Conservation (phyloP, 2,888 invertebrate species). For the Leucozona laternaria region DNA sequence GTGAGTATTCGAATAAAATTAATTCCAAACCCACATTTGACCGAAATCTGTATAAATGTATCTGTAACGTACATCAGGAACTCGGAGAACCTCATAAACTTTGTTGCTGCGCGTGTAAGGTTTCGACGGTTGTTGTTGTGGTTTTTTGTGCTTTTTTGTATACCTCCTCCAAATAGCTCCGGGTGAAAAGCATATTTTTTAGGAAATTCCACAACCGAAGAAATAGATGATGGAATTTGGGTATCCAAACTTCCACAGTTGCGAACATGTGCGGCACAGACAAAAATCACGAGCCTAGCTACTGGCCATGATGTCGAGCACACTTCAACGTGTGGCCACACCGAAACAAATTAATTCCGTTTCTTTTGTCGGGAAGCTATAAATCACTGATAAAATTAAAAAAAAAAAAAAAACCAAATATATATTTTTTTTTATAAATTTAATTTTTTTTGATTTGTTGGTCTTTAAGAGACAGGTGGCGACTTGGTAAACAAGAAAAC, state of each 20-base stretch:
- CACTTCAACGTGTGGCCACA: slow-evolving; percentile 70
- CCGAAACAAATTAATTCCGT: slow-evolving; percentile 70
- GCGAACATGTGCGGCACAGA: slow-evolving; percentile 53
- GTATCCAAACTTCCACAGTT: slow-evolving; percentile 20
- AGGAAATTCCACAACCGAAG: slow-evolving; percentile 57
- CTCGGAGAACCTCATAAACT: slow-evolving; percentile 26
- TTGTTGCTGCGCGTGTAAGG: slow-evolving; percentile 50
- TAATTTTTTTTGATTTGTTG: neutral
- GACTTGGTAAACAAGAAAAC: slow-evolving; percentile 55
- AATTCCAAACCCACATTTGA: slow-evolving; percentile 34
- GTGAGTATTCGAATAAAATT: slow-evolving; percentile 46
- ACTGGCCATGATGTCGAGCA: slow-evolving; percentile 67
- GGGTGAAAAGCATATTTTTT: slow-evolving; percentile 61
- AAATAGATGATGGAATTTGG: slow-evolving; percentile 47
- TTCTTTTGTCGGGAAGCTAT: slow-evolving; percentile 73
- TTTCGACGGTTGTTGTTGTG: slow-evolving; percentile 14
- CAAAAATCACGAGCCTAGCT: slow-evolving; percentile 66
- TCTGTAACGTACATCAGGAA: no score
- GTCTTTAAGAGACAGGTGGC: slow-evolving; percentile 62
- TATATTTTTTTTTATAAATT: neutral
- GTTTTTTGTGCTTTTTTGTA: neutral
- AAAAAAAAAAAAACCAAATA: slow-evolving; percentile 9
- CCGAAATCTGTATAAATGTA: neutral
- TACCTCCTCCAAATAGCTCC: slow-evolving; percentile 39
- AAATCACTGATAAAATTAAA: slow-evolving; percentile 68